Base-by-base conservation (phyloP, 2,797 vertebrate species). In the Valencia hispanica region DNA sequence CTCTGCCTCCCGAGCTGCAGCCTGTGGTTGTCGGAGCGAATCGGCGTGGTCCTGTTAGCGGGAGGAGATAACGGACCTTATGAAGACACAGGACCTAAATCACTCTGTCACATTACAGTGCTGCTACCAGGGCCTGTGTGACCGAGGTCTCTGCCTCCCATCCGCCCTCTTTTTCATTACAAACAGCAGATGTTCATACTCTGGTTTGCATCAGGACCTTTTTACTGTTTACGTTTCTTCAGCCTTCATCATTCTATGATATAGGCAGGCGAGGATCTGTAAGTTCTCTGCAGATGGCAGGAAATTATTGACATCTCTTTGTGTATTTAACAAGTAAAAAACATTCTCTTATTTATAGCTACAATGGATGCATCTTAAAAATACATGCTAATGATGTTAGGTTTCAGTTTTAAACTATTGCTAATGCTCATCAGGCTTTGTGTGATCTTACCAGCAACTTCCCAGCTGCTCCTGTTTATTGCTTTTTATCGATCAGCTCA, bases 71-170 rank as follows among this genome's bases (percentile, higher is more conserved):
- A 91, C 89, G 36, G 79, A 79, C 77, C 86, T 63, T 4, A 39
- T 36, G 4, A 61, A 18, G 87, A 91, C 92, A 92, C 89, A 15
- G 75, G 78, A 86, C 87, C 74, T 95, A 91, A 95, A 95, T 94
- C 92, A 93, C 84, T 45, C 83, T 94, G 93, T 93, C 93, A 94
- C 88, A 82, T 91, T 88, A 87, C 85, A 85, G 84, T 81, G 12
- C 70, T 36, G 86, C 86, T 89, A 91, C 91, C 91, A 69, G 84
- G 88, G 88, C 82, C 83, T 74, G 63, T 63, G 7, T 89, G 90
- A 91, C 93, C 91, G 0, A 57, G 83, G 83, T 73, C 75, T 59
- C 68, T 71, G 80, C 80, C 79, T 83, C 78, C 73, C 63, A 32
- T 61, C 82, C 81, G 81, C 81, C 81, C 71, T 78, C 75, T 87